Evolutionary conservation across 2,113 vertebrate genomes (phyloP).

Genomic region (Arvicanthis niloticus): DNA sequence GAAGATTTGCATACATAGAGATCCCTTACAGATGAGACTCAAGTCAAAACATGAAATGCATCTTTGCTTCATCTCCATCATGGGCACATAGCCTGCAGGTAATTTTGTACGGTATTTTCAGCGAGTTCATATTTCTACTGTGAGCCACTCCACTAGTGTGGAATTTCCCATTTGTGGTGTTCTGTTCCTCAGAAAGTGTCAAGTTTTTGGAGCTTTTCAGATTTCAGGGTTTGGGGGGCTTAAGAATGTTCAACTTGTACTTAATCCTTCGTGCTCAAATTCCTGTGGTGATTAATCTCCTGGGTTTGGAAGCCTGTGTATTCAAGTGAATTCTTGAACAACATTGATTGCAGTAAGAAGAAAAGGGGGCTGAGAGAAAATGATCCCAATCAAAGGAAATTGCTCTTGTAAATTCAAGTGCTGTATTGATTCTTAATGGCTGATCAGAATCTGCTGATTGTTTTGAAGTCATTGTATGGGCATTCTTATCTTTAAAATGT

Average conservation of each 20-base stretch:
- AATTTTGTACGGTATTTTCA: neutral
- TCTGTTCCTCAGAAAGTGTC: neutral
- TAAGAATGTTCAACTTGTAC: neutral
- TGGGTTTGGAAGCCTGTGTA: neutral
- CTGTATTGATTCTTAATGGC: neutral
- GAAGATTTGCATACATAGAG: neutral
- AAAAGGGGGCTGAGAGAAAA: neutral
- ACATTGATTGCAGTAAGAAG: neutral
- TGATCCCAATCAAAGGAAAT: neutral
- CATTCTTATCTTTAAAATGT: conserved; percentile 31
- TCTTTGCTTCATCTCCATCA: neutral
- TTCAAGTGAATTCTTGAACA: conserved; percentile 50
- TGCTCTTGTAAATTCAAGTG: conserved; percentile 3
- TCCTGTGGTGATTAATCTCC: conserved; percentile 25
- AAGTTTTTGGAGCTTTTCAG: neutral
- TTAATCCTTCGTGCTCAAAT: conserved; percentile 27
- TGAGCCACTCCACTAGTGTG: neutral
- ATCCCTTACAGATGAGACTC: neutral
- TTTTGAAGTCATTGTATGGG: conserved; percentile 18
- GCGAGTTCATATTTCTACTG: neutral
- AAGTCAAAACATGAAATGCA: neutral
- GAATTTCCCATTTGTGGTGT: conserved; percentile 6
- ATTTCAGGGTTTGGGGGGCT: neutral
- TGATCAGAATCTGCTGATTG: neutral
- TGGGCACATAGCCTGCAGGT: neutral